A percentile compares a stretch with the other conserved stretches of the same genome.
Conservation (phyloP, 2,797 vertebrate species). For the Cirrhinus molitorella region DNA sequence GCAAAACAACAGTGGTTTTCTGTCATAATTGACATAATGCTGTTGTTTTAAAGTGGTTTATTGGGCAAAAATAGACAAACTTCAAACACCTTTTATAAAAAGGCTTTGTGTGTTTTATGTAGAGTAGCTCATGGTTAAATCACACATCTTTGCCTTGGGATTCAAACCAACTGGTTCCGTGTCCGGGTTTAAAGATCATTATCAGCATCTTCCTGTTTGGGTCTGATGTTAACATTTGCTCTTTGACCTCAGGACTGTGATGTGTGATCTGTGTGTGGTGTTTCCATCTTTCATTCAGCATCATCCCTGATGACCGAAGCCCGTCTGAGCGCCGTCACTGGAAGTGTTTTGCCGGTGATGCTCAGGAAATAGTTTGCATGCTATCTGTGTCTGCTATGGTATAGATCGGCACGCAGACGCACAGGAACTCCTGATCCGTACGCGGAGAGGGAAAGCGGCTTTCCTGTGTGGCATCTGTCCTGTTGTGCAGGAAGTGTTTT, state of each 20-base stretch:
- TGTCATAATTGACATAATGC: too few relatives aligned
- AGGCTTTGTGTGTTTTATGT: not conserved
- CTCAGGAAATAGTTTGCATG: conserved; percentile 19
- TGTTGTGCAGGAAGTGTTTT: conserved; percentile 44
- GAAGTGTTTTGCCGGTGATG: not conserved
- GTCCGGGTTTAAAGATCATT: conserved; percentile 14
- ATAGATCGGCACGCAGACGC: not conserved
- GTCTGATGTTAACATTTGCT: not conserved
- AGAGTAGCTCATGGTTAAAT: not conserved
- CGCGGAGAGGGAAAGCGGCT: not conserved
- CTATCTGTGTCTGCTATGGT: not conserved
- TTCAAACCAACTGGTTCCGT: conserved; percentile 5
- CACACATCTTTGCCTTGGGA: not conserved
- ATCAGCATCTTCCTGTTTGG: conserved; percentile 42
- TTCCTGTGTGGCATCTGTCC: not conserved
- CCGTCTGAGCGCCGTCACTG: not conserved
- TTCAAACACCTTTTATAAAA: too few relatives aligned
- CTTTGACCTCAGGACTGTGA: not conserved
- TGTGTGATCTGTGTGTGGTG: too few relatives aligned
- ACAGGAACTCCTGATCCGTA: conserved; percentile 46
- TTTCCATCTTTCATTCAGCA: not conserved
- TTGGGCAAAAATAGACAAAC: too few relatives aligned
- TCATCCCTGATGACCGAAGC: not conserved
- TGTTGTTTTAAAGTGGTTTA: too few relatives aligned
- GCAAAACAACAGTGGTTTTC: too few relatives aligned